Conservation (phyloP, 2,797 vertebrate species). For the Chaetophractus vellerosus region DNA sequence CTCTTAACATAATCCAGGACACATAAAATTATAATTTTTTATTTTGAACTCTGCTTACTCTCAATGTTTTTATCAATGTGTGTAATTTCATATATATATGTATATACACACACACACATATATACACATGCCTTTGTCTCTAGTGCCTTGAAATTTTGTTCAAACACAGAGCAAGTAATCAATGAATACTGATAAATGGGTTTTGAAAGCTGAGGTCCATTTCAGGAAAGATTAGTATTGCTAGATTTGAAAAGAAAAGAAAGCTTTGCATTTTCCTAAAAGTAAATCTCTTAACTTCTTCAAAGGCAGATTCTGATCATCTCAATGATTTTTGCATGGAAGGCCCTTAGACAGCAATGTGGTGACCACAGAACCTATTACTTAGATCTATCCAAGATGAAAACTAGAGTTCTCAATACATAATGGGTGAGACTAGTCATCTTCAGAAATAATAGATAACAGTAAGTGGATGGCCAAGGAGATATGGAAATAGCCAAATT, state of each 20-base stretch:
- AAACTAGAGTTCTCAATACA: neutral
- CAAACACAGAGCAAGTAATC: neutral
- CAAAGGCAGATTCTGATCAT: neutral
- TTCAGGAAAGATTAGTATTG: neutral
- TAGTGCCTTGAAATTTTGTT: neutral
- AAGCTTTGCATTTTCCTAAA: neutral
- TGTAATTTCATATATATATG: neutral
- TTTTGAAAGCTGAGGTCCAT: neutral
- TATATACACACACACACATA: neutral
- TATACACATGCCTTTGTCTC: neutral
- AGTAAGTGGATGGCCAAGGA: neutral
- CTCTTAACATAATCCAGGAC: too few relatives aligned
- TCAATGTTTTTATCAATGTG: neutral
- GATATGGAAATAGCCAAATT: slow-evolving; percentile 7
- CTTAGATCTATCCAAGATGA: neutral
- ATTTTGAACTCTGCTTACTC: neutral
- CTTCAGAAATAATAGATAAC: neutral
- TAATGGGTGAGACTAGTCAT: neutral
- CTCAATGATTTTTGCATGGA: neutral
- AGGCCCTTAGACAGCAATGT: neutral
- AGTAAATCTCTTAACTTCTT: neutral
- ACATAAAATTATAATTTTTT: too few relatives aligned
- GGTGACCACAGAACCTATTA: neutral
- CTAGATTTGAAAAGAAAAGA: slow-evolving; percentile 41
- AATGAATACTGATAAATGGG: neutral